A percentile compares a stretch with the other conserved stretches of the same genome.
Evolutionary conservation across 2,888 invertebrate species (phyloP).

Genomic region (Polydrusus tereticollis): DNA sequence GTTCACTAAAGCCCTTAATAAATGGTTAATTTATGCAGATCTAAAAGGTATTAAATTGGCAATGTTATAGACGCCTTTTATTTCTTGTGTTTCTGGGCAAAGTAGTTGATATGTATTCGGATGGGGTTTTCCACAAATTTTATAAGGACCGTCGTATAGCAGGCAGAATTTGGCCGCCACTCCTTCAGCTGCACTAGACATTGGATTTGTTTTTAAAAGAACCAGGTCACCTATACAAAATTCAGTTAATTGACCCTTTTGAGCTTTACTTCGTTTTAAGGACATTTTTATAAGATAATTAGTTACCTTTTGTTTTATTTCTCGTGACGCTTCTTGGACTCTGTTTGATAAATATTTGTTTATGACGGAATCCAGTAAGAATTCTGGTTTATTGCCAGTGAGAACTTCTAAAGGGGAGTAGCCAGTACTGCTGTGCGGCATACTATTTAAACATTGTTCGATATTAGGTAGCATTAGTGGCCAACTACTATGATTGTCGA

Average conservation of each 20-base stretch:
- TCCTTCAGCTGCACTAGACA: conserved; percentile 4
- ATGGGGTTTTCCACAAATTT: background rate
- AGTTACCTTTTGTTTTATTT: background rate
- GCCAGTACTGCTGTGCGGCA: background rate
- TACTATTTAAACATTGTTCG: conserved; percentile 9
- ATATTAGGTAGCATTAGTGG: background rate
- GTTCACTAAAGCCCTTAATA: too few species aligned
- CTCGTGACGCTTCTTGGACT: too few species aligned
- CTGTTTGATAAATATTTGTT: too few species aligned
- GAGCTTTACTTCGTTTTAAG: background rate
- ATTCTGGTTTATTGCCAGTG: background rate
- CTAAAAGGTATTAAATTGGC: too few species aligned
- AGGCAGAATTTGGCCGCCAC: conserved; percentile 9
- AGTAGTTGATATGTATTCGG: background rate
- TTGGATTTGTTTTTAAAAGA: background rate
- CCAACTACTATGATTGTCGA: conserved; percentile 15
- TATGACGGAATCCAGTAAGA: too few species aligned
- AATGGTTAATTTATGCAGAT: too few species aligned
- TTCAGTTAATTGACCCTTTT: background rate
- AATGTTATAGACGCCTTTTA: background rate
- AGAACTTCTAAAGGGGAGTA: background rate
- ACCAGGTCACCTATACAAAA: conserved; percentile 4
- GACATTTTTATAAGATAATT: background rate
- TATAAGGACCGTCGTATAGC: conserved; percentile 16
- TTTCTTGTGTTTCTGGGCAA: background rate